Evolutionary conservation across 2,797 vertebrate species (phyloP), one percentile per base, ranked within the genome.

Genomic region (Nyctalus aviator): DNA sequence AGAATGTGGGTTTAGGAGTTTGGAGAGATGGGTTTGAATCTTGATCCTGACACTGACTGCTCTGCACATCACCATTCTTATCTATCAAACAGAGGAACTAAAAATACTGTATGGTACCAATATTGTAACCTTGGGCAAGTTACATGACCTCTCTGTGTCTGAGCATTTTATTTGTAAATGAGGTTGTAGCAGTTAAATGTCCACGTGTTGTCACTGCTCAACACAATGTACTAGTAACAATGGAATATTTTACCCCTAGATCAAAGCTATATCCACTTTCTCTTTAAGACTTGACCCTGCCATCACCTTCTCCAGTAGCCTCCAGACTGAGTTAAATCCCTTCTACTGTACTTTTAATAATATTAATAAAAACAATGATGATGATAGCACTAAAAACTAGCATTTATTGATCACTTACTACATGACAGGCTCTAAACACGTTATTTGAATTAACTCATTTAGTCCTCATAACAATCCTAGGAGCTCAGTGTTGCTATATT

Each of bases 311-410:
- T 90, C 85, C 37, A 41, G 10, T n/a, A 85, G 79, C 13, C 37
- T 25, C 53, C 15, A 91, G 46, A 46, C 18, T 48, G 25, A 50
- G 30, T 69, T 82, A 68, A 44, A 17, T 59, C 27, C 21, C 53
- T 83, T 91, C 66, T 82, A 7, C 46, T 88, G 35, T 66, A 14
- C 44, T 81, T 25, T 25, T 37, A 93, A 41, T 69, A 66, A 48
- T 72, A 62, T n/a, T 82, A 75, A 69, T 48, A 53, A 72, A 91
- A 84, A 83, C 18, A 55, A 18, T 53, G 14, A 35, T 20, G 62
- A 75, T 68, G 13, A 13, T 46, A 91, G 86, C 68, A 77, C 23
- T 91, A 66, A 90, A 94, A 87, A 18, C 8, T 64, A 73, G 55
- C 13, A 44, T 55, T 77, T 84, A 59, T 64, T 72, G 30, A 75